Percentiles rank a stretch among this genome's conserved stretches.
Conservation (phyloP, 2,113 vertebrate genomes). For the Otis tarda region DNA sequence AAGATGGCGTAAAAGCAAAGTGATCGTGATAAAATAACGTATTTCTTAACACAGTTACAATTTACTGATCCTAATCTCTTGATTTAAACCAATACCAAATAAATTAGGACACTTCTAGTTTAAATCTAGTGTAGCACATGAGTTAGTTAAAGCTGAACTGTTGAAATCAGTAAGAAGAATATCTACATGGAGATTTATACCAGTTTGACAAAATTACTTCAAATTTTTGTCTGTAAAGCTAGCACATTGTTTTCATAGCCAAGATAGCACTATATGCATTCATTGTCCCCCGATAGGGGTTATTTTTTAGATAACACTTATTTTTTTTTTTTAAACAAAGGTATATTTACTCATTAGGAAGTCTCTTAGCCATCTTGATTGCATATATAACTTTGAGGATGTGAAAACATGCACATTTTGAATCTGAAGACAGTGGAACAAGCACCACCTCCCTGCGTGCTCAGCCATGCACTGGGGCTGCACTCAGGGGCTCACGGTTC, state of each 20-base stretch:
- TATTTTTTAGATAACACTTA: background rate
- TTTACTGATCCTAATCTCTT: background rate
- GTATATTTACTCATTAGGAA: background rate
- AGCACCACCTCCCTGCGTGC: background rate
- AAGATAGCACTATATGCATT: background rate
- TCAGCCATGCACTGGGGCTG: background rate
- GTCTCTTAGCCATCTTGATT: background rate
- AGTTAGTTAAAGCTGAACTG: background rate
- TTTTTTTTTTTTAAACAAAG: background rate
- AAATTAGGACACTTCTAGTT: background rate
- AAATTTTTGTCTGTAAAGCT: background rate
- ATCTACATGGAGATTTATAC: background rate
- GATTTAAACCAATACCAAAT: background rate
- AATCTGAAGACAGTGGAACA: background rate
- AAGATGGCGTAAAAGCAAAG: background rate
- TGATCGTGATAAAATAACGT: background rate
- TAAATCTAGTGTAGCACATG: background rate
- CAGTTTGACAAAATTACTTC: background rate
- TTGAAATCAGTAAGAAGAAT: background rate
- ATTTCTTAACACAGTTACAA: background rate
- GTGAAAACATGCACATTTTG: background rate
- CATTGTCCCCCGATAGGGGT: background rate
- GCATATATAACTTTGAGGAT: background rate
- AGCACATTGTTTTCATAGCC: background rate
- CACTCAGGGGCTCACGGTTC: fast-evolving